phyloP scores from a whole-genome alignment of 2,797 vertebrate genomes.

The Ammospiza maritima region DNA sequence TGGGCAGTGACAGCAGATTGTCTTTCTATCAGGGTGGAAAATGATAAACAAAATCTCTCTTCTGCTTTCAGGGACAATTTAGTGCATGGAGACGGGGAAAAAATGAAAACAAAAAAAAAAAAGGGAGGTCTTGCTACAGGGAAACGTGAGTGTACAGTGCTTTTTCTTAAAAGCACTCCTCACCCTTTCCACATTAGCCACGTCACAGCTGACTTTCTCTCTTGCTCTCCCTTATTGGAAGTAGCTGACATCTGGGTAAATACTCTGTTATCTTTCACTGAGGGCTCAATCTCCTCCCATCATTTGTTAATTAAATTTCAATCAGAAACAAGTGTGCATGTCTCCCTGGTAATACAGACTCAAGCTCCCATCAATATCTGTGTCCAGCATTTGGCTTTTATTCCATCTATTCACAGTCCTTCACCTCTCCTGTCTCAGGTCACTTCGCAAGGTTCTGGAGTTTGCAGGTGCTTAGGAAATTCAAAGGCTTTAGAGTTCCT shows the following conservation, averaged over 20 bases:
- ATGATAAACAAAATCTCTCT: conserved; percentile 40
- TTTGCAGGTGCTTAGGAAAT: background rate
- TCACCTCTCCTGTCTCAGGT: background rate
- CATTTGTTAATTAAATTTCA: conserved; percentile 42
- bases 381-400: conserved; percentile 54
- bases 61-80: background rate
- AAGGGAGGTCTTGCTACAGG: background rate
- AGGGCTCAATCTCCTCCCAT: background rate
- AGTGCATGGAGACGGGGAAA: background rate
- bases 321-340: background rate
- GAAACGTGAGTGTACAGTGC: rapidly evolving
- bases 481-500: background rate
- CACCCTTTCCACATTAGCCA: background rate
- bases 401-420: background rate
- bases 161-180: background rate
- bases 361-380: background rate
- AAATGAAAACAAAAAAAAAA: background rate
- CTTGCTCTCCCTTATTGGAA: background rate
- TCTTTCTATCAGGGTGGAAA: conserved; percentile 41
- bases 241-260: background rate
- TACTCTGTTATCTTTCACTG: background rate
- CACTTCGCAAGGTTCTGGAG: background rate
- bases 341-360: background rate
- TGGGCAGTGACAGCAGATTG: conserved; percentile 57
- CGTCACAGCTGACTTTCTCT: background rate